These are phyloP conservation scores for Remorina albescens DNA, from an alignment of 2,797 vertebrate genomes.

Conservation along the genomic window DNA sequence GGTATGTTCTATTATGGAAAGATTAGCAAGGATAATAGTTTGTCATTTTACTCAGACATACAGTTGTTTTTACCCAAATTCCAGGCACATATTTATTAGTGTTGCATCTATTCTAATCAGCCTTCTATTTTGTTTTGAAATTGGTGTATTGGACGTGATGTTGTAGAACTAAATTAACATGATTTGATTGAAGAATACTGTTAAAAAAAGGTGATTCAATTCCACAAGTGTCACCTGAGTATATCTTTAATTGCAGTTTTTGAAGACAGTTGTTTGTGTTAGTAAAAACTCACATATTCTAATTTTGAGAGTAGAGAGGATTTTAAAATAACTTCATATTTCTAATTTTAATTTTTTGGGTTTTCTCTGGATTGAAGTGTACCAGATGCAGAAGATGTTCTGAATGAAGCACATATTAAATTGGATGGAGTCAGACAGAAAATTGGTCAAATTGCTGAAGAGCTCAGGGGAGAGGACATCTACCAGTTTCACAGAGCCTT, in stretches of 20 bases:
- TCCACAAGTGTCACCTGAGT: not conserved
- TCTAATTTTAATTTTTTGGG: not conserved
- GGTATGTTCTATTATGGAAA: constrained; percentile 75
- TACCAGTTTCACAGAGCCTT: constrained; percentile 96
- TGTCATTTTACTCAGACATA: not conserved
- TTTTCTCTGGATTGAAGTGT: constrained; percentile 81
- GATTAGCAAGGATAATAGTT: not conserved
- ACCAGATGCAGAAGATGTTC: constrained; percentile 87
- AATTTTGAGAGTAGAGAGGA: too few relatives aligned
- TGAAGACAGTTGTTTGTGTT: not conserved
- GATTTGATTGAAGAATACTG: not conserved
- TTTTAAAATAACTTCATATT: too few relatives aligned
- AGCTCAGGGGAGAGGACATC: constrained; percentile 94
- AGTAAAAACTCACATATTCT: too few relatives aligned
- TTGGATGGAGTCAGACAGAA: constrained; percentile 92
- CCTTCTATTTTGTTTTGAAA: not conserved
- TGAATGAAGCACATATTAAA: constrained; percentile 92
- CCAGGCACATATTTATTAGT: not conserved
- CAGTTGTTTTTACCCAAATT: not conserved
- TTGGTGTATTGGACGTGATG: not conserved
- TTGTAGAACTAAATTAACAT: not conserved
- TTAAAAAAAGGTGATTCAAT: not conserved
- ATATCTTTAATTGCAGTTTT: not conserved
- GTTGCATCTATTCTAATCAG: too few relatives aligned
- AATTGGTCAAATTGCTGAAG: constrained; percentile 92